These are phyloP conservation scores for Iguana delicatissima DNA, from an alignment of 2,797 vertebrate species.

Conservation along the genomic window DNA sequence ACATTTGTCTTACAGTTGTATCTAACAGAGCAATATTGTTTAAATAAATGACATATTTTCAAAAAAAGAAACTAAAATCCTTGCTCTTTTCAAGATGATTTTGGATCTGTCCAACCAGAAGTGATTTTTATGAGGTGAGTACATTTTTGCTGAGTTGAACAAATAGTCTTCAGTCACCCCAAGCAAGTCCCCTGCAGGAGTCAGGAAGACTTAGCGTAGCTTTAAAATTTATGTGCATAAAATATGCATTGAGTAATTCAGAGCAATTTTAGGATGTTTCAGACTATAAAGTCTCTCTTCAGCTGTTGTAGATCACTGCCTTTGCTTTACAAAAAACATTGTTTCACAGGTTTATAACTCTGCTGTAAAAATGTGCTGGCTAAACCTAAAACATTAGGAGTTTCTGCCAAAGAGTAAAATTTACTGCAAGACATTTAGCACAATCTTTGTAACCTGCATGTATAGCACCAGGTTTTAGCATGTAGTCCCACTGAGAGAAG, in stretches of 20 bases:
- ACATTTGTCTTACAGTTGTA: not conserved
- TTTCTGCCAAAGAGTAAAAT: constrained; percentile 48
- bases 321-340: constrained; percentile 64
- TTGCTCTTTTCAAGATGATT: constrained; percentile 32
- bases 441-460: not conserved
- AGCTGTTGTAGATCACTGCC: constrained; percentile 64
- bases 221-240: constrained; percentile 63
- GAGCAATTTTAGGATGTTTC: constrained; percentile 64
- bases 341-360: constrained; percentile 66
- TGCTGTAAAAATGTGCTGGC: constrained; percentile 62
- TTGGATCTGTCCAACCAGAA: constrained; percentile 40
- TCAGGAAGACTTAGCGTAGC: constrained; percentile 26
- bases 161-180: constrained; percentile 55
- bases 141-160: constrained; percentile 67
- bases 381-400: constrained; percentile 52
- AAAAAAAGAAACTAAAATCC: not conserved
- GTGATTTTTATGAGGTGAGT: constrained; percentile 48
- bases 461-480: not conserved
- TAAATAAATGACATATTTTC: not conserved
- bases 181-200: constrained; percentile 36
- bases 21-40: not conserved
- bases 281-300: constrained; percentile 63
- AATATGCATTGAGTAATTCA: constrained; percentile 67
- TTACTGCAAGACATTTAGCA: constrained; percentile 48
- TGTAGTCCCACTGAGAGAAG: not conserved